These are phyloP conservation scores for Gambusia affinis DNA, from an alignment of 2,113 vertebrate genomes.

Conservation along the genomic window DNA sequence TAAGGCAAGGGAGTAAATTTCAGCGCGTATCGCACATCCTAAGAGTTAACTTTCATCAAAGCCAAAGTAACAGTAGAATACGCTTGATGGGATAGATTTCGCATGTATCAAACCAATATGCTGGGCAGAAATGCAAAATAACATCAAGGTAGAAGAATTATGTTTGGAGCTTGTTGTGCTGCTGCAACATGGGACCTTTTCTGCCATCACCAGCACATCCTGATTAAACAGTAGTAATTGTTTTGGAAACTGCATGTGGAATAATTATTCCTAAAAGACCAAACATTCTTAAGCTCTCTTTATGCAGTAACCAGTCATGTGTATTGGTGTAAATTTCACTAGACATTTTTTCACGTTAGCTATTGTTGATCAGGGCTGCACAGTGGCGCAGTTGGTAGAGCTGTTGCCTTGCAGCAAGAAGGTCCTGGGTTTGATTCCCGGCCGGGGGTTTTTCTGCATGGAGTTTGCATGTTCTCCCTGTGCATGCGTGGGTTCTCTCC, in stretches of 20 bases:
- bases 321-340: background rate
- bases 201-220: background rate
- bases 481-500: too few relatives aligned
- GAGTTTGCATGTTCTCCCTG: too few relatives aligned
- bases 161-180: background rate
- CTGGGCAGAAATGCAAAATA: background rate
- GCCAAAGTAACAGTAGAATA: constrained; percentile 17
- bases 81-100: constrained; percentile 12
- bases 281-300: background rate
- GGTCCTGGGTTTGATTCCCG: too few relatives aligned
- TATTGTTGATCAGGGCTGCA: too few relatives aligned
- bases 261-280: background rate
- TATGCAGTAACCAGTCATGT: background rate
- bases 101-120: background rate
- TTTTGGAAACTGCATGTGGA: background rate
- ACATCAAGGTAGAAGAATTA: background rate
- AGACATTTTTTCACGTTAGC: background rate
- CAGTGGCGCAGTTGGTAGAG: too few relatives aligned
- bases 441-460: too few relatives aligned
- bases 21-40: constrained; percentile 24
- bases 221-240: background rate
- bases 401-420: too few relatives aligned
- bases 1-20: constrained; percentile 33
- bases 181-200: background rate
- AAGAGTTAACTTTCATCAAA: constrained; percentile 18